Conservation (phyloP, 2,113 vertebrate genomes). For the Eidolon helvum region DNA sequence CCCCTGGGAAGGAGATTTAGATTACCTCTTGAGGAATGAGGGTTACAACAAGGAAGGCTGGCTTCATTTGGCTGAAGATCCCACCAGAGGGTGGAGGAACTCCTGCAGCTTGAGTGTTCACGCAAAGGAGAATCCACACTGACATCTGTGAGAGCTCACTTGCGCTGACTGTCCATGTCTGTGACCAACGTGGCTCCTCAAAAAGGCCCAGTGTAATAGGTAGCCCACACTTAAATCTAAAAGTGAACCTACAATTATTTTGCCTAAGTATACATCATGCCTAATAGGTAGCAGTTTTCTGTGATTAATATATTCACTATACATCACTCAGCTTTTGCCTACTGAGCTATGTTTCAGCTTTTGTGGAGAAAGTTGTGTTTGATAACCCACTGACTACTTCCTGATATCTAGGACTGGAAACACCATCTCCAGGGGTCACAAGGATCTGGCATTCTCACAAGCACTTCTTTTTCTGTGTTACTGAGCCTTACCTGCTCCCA, state of each 20-base stretch:
- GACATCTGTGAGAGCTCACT: not conserved
- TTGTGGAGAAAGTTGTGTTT: not conserved
- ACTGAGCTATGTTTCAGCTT: not conserved
- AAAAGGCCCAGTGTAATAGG: no score
- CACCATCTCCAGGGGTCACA: no score
- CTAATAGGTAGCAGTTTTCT: not conserved
- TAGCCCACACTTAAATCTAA: not conserved
- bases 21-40: not conserved
- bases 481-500: not conserved
- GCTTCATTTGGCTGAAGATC: not conserved
- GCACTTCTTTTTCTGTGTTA: not conserved
- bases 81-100: not conserved
- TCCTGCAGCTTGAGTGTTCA: not conserved
- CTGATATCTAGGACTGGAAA: not conserved
- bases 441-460: not conserved
- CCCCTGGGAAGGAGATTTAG: not conserved
- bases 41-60: not conserved
- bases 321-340: not conserved
- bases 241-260: not conserved
- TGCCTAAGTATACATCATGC: not conserved
- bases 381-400: not conserved
- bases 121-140: accelerated
- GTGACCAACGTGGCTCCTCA: not conserved
- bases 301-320: not conserved
- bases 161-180: not conserved